A percentile compares a stretch with the other conserved stretches of the same genome.
phyloP scores from a whole-genome alignment of 1,140 invertebrate genomes.

The Stratiolaelaps scimitus region DNA sequence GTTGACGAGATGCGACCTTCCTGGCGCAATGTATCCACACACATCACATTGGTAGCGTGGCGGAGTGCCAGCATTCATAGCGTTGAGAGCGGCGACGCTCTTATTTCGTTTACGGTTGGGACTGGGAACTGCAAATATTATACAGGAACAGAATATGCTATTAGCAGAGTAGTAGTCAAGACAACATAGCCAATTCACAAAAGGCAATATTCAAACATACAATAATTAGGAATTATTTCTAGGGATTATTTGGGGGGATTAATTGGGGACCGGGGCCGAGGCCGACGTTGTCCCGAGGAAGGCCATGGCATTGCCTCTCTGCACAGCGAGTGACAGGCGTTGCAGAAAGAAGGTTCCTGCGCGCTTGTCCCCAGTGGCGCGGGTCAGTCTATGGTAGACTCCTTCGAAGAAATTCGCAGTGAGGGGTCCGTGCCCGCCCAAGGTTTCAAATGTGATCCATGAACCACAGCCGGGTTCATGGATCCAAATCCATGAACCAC shows the following conservation, averaged over 20 bases:
- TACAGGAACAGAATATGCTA: not conserved
- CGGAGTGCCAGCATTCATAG: not conserved
- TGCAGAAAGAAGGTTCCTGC: too few relatives aligned
- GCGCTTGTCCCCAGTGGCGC: too few relatives aligned
- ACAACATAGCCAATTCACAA: not conserved
- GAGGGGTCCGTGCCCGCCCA: too few relatives aligned
- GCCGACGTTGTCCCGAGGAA: too few relatives aligned
- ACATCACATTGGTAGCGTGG: conserved; percentile 17
- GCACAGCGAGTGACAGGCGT: too few relatives aligned
- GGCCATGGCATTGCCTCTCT: too few relatives aligned
- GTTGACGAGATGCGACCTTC: conserved; percentile 30
- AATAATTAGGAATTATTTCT: too few relatives aligned
- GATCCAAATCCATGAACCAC: not conserved
- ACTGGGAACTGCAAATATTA: conserved; percentile 10
- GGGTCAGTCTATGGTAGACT: too few relatives aligned
- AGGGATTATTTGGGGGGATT: too few relatives aligned
- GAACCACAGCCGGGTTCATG: not conserved
- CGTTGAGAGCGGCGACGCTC: conserved; percentile 21
- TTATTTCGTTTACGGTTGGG: conserved; percentile 23
- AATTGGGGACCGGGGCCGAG: too few relatives aligned
- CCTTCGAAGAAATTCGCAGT: too few relatives aligned
- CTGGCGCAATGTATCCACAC: conserved; percentile 20
- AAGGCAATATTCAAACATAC: too few relatives aligned
- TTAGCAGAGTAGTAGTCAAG: not conserved
- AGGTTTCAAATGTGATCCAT: not conserved